phyloP scores from a whole-genome alignment of 2,888 invertebrate genomes.

The Cephus pygmeus region DNA sequence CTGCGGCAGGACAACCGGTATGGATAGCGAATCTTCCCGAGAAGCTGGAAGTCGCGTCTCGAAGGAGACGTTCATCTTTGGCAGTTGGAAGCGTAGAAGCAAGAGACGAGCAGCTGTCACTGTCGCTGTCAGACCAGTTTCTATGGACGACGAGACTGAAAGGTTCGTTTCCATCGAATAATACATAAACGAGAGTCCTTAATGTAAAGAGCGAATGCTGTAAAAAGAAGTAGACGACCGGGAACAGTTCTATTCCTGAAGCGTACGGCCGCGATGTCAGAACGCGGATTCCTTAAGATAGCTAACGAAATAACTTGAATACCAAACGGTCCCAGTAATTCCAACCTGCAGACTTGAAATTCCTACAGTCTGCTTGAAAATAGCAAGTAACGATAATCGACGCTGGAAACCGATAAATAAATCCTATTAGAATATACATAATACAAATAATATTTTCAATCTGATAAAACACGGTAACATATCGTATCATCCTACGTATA shows the following conservation, averaged over 20 bases:
- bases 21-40: background rate
- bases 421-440: background rate
- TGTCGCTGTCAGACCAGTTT: background rate
- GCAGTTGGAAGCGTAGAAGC: background rate
- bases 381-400: background rate
- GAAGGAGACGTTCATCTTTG: constrained; percentile 1
- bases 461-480: background rate
- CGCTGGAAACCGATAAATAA: background rate
- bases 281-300: constrained; percentile 5
- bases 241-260: background rate
- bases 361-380: background rate
- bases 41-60: background rate
- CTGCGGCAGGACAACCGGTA: background rate
- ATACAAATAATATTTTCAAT: background rate
- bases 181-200: background rate
- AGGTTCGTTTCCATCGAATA: background rate
- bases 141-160: background rate
- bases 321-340: background rate
- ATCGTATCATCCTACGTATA: background rate
- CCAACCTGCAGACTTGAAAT: background rate
- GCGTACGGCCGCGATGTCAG: constrained; percentile 2
- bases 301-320: background rate
- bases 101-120: background rate
- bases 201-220: background rate
- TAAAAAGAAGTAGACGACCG: background rate